These are phyloP conservation scores for Battus philenor DNA, from an alignment of 1,140 invertebrate species.

Conservation along the genomic window DNA sequence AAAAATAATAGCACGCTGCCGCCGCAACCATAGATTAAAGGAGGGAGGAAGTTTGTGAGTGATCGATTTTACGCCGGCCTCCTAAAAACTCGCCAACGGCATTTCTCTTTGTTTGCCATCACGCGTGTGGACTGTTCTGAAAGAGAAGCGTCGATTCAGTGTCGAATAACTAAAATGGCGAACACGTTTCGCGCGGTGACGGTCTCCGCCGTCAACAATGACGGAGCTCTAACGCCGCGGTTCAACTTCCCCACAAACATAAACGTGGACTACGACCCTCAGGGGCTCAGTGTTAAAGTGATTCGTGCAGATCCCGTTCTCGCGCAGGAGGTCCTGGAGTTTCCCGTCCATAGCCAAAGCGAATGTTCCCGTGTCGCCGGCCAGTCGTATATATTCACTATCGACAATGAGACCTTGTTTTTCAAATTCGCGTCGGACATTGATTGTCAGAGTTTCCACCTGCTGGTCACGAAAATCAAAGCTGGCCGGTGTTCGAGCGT, in stretches of 20 bases:
- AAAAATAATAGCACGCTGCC: conserved; percentile 56
- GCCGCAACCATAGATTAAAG: conserved; percentile 60
- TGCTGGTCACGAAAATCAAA: conserved; percentile 86
- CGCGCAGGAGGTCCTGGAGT: conserved; percentile 78
- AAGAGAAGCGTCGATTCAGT: conserved; percentile 43
- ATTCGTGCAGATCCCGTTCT: conserved; percentile 69
- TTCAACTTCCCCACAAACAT: conserved; percentile 82
- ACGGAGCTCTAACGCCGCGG: conserved; percentile 80
- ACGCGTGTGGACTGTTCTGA: conserved; percentile 51
- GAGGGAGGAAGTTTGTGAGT: conserved; percentile 69
- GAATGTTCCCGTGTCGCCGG: conserved; percentile 82
- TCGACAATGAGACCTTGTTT: conserved; percentile 80
- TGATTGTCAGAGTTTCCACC: conserved; percentile 87
- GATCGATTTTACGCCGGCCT: conserved; percentile 74
- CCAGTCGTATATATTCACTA: conserved; percentile 82
- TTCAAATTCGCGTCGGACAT: conserved; percentile 69
- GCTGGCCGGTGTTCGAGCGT: conserved; percentile 87
- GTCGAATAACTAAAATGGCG: conserved; percentile 78
- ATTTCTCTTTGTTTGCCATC: conserved; percentile 71
- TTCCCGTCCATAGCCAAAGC: conserved; percentile 80
- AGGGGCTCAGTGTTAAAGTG: conserved; percentile 84
- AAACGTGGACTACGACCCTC: conserved; percentile 85
- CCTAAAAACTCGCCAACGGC: conserved; percentile 66
- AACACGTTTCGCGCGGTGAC: conserved; percentile 82
- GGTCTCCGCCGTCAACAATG: conserved; percentile 82